Percentiles rank a stretch among this genome's conserved stretches.
Evolutionary conservation across 1,140 invertebrate species (phyloP).

Genomic region (Caenorhabditis latens): DNA sequence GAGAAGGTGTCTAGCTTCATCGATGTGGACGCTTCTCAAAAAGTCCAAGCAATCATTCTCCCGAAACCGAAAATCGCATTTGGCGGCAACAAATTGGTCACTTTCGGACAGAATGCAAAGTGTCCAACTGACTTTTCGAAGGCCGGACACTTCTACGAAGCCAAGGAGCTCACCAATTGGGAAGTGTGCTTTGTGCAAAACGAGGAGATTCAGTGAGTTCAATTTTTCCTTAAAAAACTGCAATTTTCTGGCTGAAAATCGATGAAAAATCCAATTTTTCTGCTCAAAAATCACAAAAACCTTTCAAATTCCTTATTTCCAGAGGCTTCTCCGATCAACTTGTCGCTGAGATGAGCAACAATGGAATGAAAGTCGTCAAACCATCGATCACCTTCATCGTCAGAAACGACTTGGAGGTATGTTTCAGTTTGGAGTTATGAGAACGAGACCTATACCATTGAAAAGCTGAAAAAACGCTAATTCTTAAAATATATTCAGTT

Average conservation of each 20-base stretch:
- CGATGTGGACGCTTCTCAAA: neutral
- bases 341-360: neutral
- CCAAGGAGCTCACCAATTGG: neutral
- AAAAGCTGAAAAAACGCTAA: too few relatives aligned
- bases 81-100: too few relatives aligned
- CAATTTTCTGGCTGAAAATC: too few relatives aligned
- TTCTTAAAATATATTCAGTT: too few relatives aligned
- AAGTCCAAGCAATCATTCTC: neutral
- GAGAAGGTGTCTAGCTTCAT: neutral
- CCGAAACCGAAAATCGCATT: neutral
- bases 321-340: neutral
- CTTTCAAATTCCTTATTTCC: too few relatives aligned
- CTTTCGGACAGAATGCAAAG: neutral
- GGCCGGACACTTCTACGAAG: neutral
- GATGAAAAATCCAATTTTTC: too few relatives aligned
- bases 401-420: too few relatives aligned
- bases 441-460: too few relatives aligned
- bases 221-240: neutral
- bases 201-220: neutral
- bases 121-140: neutral
- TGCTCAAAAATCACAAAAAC: too few relatives aligned
- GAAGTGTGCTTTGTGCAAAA: neutral
- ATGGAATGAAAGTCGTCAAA: neutral
- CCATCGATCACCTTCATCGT: neutral
- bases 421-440: too few relatives aligned